Conservation (phyloP, 2,797 vertebrate genomes). For the Bradypodion ventrale region DNA sequence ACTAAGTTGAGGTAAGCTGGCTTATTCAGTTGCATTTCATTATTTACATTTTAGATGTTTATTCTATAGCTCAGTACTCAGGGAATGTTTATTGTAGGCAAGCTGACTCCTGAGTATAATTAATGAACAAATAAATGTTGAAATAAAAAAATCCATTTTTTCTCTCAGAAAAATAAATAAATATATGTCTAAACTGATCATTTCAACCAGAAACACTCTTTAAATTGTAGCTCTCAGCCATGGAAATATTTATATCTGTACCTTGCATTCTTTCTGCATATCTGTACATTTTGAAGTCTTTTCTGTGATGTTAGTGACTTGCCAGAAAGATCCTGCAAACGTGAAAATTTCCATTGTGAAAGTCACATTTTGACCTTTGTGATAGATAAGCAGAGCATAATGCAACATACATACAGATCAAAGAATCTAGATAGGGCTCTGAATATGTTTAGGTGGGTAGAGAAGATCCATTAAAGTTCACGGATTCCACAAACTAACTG, state of each 20-base stretch:
- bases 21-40: neutral
- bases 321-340: neutral
- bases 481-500: neutral
- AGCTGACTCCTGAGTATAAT: neutral
- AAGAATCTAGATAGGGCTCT: neutral
- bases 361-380: neutral
- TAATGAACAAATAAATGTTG: neutral
- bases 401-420: neutral
- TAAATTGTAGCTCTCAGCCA: neutral
- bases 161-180: neutral
- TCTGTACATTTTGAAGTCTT: neutral
- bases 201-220: neutral
- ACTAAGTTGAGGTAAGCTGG: neutral
- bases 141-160: neutral
- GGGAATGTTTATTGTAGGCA: neutral
- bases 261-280: neutral
- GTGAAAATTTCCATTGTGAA: constrained; percentile 9
- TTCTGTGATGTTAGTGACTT: neutral
- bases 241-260: neutral
- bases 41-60: neutral
- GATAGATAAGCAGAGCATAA: constrained; percentile 19
- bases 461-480: constrained; percentile 11
- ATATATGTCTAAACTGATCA: neutral
- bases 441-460: constrained; percentile 12
- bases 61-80: neutral